Evolutionary conservation across 2,888 invertebrate genomes (phyloP), one percentile per base, ranked within the genome.

Genomic region (Blastobasis lacticolella): DNA sequence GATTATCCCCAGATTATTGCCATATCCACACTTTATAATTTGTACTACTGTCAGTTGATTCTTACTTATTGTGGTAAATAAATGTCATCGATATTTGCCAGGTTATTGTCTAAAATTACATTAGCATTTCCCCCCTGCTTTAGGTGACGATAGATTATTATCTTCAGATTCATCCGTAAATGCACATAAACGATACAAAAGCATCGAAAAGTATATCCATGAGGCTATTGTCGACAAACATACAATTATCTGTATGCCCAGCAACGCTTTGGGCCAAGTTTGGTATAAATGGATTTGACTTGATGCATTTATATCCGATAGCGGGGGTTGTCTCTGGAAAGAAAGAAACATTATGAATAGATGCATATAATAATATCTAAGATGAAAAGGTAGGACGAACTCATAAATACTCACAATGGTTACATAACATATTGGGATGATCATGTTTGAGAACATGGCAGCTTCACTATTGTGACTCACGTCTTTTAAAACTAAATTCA

Each of bases 371-470:
- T 45, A 45, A 5, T 9, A 44, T 44, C 44, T 44, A 4, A 10
- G 10, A 37, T 36, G 9, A 46, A 37, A 46, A n/a, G 6, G 44
- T 2, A 10, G 10, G 10, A 44, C 2, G 44, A 44, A 40, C 4
- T 41, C 41, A 9, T 23, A 23, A 23, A 40, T 9, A 63, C 90
- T 89, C 72, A 92, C 91, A 66, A 94, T 76, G 71, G 92, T 92
- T 5, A 91, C 73, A 91, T 94, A 93, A 43, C 91, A 89, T 38
- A 94, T 71, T 0, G 94, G 94, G 49, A 94, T 57, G 1, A 90
- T 85, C 63, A 92, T 78, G 51, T 90, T 81, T 54, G 92, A 90
- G 69, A 93, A 94, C 5, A 80, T 85, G 23, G 68, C 74, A 53
- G 91, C 87, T 60, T 84, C 81, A 0, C 73, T 62, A 64, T 91